These are phyloP conservation scores for Plecotus auritus DNA, from an alignment of 2,113 vertebrate species.

Conservation along the genomic window DNA sequence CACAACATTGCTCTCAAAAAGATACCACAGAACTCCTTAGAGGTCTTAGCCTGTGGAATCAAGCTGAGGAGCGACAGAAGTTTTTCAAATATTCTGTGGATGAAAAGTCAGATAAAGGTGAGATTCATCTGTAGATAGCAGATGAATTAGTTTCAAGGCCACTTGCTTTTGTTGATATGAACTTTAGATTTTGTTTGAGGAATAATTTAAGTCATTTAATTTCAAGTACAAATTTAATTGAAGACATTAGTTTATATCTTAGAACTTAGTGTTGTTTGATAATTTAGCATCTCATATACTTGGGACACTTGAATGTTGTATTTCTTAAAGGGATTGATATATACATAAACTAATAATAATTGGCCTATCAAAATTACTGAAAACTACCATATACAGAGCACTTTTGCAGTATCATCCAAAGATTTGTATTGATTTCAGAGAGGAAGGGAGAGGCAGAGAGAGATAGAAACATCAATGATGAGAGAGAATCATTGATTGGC, in stretches of 20 bases:
- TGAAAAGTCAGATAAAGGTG: conserved; percentile 92
- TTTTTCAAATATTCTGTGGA: conserved; percentile 95
- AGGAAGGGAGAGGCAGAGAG: neutral
- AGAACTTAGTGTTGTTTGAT: neutral
- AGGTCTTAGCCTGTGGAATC: conserved; percentile 91
- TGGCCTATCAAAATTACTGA: neutral
- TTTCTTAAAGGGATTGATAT: conserved; percentile 19
- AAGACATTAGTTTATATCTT: neutral
- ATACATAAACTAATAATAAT: neutral
- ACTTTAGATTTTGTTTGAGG: conserved; percentile 22
- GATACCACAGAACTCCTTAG: conserved; percentile 88
- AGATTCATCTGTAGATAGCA: conserved; percentile 45
- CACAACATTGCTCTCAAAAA: conserved; percentile 92
- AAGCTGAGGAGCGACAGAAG: conserved; percentile 94
- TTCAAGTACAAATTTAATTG: conserved; percentile 10
- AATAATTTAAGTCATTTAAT: conserved; percentile 26
- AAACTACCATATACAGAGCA: neutral
- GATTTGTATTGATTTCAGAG: neutral
- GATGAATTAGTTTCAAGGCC: neutral
- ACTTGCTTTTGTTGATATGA: neutral
- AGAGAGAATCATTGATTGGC: neutral
- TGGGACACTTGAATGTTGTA: neutral
- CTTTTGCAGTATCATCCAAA: neutral
- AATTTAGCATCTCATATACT: neutral
- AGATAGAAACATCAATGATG: neutral